Conservation (phyloP, 2,797 vertebrate species). For the Lepus townsendii region DNA sequence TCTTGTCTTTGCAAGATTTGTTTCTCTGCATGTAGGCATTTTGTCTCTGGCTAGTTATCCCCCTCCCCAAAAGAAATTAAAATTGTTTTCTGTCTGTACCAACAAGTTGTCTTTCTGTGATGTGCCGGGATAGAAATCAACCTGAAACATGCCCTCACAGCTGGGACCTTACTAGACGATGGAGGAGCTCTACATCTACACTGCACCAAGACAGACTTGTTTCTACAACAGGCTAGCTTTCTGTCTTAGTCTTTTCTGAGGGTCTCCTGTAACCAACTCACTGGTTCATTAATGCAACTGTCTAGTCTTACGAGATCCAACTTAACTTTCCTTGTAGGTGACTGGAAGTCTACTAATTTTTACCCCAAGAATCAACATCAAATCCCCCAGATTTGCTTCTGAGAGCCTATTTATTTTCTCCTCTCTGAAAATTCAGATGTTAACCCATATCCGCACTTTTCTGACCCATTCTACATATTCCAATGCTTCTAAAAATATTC, state of each 20-base stretch:
- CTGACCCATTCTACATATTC: background rate
- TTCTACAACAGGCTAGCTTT: background rate
- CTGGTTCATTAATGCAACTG: background rate
- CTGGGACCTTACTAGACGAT: fast-evolving
- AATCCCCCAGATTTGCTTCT: background rate
- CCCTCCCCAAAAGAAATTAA: too few species aligned
- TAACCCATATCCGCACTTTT: background rate
- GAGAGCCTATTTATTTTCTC: background rate
- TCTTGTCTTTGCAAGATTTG: too few species aligned
- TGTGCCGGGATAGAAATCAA: background rate
- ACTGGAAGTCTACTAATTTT: background rate
- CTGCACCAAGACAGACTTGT: too few species aligned
- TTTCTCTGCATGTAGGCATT: too few species aligned
- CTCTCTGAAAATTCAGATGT: background rate
- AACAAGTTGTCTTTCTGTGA: background rate
- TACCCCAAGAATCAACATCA: background rate
- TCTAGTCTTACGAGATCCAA: background rate
- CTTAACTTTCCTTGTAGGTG: background rate
- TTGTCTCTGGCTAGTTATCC: too few species aligned
- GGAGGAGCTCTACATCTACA: background rate
- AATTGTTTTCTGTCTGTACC: too few species aligned
- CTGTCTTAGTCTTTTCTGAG: background rate
- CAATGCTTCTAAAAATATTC: background rate
- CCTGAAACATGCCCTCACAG: fast-evolving
- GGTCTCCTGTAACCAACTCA: background rate